Conservation (phyloP, 2,888 invertebrate genomes). For the Dolichopus griseipennis region DNA sequence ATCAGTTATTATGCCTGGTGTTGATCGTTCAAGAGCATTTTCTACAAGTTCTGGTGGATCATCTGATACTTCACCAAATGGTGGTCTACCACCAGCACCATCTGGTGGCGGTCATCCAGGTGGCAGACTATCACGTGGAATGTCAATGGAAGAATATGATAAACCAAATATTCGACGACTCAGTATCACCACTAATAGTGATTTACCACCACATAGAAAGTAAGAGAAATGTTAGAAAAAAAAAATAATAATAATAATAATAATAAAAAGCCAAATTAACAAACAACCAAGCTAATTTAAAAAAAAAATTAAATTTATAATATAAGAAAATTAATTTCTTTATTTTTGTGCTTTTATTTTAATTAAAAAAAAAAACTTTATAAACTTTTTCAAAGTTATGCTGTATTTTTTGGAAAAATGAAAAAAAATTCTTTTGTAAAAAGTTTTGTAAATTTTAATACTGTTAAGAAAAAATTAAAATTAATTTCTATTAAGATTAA, state of each 20-base stretch:
- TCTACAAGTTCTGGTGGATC: constrained; percentile 50
- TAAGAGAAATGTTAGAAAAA: constrained; percentile 21
- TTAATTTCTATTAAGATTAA: too few species aligned
- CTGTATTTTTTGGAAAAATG: too few species aligned
- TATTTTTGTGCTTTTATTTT: too few species aligned
- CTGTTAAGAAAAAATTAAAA: too few species aligned
- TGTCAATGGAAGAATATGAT: constrained; percentile 78
- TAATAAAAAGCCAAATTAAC: constrained; percentile 7
- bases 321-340: too few species aligned
- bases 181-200: constrained; percentile 49
- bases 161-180: constrained; percentile 67
- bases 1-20: constrained; percentile 70
- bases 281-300: neutral
- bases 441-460: too few species aligned
- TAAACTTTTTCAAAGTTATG: too few species aligned
- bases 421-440: too few species aligned
- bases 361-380: too few species aligned
- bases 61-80: constrained; percentile 40
- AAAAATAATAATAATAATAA: constrained; percentile 13
- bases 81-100: constrained; percentile 19
- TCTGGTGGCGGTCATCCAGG: constrained; percentile 21
- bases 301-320: too few species aligned
- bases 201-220: constrained; percentile 56
- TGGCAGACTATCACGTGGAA: constrained; percentile 49
- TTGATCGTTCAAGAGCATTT: constrained; percentile 58